Percentiles rank a stretch among this genome's conserved stretches.
Conservation (phyloP, 2,888 invertebrate species). For the Biston stratarius region DNA sequence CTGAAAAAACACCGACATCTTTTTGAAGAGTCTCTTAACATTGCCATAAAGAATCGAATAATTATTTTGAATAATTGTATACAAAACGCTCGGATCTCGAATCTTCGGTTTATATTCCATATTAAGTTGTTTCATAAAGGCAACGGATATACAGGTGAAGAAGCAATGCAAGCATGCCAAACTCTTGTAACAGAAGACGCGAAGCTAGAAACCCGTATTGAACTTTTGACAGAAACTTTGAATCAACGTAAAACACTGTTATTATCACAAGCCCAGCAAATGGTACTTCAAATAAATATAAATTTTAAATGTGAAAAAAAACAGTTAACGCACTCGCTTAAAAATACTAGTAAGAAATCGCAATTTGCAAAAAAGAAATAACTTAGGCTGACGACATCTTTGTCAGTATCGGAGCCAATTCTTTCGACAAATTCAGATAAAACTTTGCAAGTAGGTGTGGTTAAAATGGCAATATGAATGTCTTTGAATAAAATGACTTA, state of each 20-base stretch:
- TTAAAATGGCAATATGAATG: too few species aligned
- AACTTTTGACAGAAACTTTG: slow-evolving; percentile 57
- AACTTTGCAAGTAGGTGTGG: too few species aligned
- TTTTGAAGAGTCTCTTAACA: slow-evolving; percentile 67
- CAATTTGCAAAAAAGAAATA: not conserved
- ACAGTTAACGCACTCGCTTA: too few species aligned
- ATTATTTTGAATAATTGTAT: slow-evolving; percentile 55
- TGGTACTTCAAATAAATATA: slow-evolving; percentile 55
- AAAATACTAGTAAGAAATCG: not conserved
- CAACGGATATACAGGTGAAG: slow-evolving; percentile 64
- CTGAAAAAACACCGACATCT: slow-evolving; percentile 59
- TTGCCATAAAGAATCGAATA: slow-evolving; percentile 54
- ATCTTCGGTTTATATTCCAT: slow-evolving; percentile 64
- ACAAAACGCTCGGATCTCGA: slow-evolving; percentile 70
- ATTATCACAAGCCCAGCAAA: slow-evolving; percentile 59
- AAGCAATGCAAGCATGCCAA: slow-evolving; percentile 59
- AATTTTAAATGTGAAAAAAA: not conserved
- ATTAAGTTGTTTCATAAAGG: slow-evolving; percentile 67
- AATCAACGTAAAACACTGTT: slow-evolving; percentile 61
- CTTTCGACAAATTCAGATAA: too few species aligned
- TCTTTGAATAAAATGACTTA: too few species aligned
- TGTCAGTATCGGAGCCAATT: too few species aligned
- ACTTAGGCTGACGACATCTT: too few species aligned
- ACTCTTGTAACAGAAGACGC: slow-evolving; percentile 63
- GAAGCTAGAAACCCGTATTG: slow-evolving; percentile 59